A percentile compares a stretch with the other conserved stretches of the same genome.
These are phyloP conservation scores for Coturnix japonica DNA, from an alignment of 2,113 vertebrate genomes.

Conservation along the genomic window DNA sequence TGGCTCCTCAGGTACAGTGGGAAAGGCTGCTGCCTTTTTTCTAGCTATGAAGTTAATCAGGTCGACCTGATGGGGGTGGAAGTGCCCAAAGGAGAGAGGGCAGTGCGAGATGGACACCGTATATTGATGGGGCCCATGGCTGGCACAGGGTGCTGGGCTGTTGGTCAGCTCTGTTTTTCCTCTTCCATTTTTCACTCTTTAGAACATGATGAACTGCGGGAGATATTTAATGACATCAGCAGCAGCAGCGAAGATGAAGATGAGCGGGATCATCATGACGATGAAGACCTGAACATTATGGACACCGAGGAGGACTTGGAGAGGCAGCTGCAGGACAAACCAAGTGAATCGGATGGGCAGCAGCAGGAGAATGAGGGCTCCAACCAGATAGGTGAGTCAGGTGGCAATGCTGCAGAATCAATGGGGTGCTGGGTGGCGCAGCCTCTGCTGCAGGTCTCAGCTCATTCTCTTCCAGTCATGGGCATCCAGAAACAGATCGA, in stretches of 20 bases:
- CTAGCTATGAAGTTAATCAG: neutral
- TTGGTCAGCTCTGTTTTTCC: neutral
- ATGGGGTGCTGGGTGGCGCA: neutral
- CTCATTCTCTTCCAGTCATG: conserved; percentile 77
- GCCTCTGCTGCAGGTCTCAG: conserved; percentile 6
- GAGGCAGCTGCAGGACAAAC: conserved; percentile 84
- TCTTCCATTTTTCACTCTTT: neutral
- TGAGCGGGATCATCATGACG: conserved; percentile 87
- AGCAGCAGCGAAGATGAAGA: conserved; percentile 93
- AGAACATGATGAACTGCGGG: conserved; percentile 83
- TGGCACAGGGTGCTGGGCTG: neutral
- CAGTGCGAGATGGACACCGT: neutral
- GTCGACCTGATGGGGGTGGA: neutral
- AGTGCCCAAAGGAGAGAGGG: neutral
- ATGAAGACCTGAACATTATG: conserved; percentile 93
- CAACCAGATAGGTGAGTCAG: conserved; percentile 84
- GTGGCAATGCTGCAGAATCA: neutral
- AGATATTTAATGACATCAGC: conserved; percentile 90
- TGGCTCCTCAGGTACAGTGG: conserved; percentile 81
- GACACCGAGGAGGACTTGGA: conserved; percentile 89
- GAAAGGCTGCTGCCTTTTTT: neutral
- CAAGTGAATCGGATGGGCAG: conserved; percentile 81
- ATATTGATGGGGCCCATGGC: neutral
- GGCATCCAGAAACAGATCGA: conserved; percentile 96
- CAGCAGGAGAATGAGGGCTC: conserved; percentile 82